Conservation (phyloP, 2,888 invertebrate species). For the Microctonus aethiopoides region DNA sequence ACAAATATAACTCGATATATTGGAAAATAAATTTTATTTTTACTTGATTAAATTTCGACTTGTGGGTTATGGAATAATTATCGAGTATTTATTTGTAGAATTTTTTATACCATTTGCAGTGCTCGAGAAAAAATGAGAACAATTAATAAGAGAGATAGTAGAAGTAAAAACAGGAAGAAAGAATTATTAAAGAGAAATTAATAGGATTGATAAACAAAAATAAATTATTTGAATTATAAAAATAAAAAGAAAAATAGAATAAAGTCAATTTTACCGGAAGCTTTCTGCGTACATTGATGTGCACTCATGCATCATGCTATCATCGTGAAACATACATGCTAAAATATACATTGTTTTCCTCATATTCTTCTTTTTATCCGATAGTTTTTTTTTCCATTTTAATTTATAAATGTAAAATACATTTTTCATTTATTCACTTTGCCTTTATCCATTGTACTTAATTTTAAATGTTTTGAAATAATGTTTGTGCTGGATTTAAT, state of each 20-base stretch:
- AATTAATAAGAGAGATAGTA: constrained; percentile 29
- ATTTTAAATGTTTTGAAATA: constrained; percentile 11
- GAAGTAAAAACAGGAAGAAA: constrained; percentile 23
- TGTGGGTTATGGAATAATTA: background rate
- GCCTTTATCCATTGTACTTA: constrained; percentile 7
- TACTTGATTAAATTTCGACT: background rate
- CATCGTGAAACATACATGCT: constrained; percentile 30
- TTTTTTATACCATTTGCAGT: constrained; percentile 9
- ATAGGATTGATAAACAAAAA: background rate
- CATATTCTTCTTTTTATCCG: background rate
- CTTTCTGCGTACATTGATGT: constrained; percentile 40
- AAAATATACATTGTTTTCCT: constrained; percentile 25
- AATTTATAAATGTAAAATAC: constrained; percentile 7
- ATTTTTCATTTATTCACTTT: background rate
- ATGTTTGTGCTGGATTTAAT: constrained; percentile 29
- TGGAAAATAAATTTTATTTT: background rate
- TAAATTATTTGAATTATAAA: too few species aligned
- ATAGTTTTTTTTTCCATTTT: background rate
- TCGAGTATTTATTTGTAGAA: constrained; percentile 15
- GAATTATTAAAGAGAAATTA: too few species aligned
- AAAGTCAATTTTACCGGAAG: background rate
- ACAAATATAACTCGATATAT: constrained; percentile 8
- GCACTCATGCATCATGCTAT: constrained; percentile 53
- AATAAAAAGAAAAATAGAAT: background rate
- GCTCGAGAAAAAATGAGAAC: constrained; percentile 32